Evolutionary conservation across 2,888 invertebrate species (phyloP), one percentile per base, ranked within the genome.

Genomic region (Priocnemis perturbator): DNA sequence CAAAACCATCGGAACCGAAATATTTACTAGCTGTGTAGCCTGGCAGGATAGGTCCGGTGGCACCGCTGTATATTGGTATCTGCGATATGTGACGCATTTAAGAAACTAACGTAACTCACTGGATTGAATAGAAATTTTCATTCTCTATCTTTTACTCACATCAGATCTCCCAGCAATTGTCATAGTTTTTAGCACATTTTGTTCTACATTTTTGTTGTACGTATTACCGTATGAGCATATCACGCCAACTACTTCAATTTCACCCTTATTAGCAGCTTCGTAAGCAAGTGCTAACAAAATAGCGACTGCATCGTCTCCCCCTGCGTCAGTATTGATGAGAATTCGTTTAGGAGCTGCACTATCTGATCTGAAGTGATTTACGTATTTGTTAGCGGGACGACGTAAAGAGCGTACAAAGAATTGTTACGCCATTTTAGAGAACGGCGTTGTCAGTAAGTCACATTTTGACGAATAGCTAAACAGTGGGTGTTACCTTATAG

Each of bases 171-270:
- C 81, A 9, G 87, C 87, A 14, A 89, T 76, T 17, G 89, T 85
- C 55, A 92, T 83, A 0, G 89, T 89, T 69, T 91, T 89, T 3
- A 91, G 84, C 0, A 92, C 91, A 81, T 92, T 92, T 0, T 73
- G 72, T 44, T 87, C 87, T 0, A 90, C 92, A 73, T 91, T 89
- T 15, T 89, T 83, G 4, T 91, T 81, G 0, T 83, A 74, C 0
- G 91, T 90, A 79, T 92, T 92, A 2, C 93, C 93, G 53, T 90
- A 87, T 0, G 90, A 89, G 73, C 91, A 91, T 0, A 92, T 92
- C 58, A 93, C 90, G n/a, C 90, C 93, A 0, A 92, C 53, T 4
- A 92, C 82, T 58, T 91, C 85, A 5, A 89, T 85, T 0, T 83
- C 70, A 1, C 82, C 69, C 1, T 77, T 75, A 15, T 21, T n/a